Conservation (phyloP, 1,140 invertebrate species). For the Meteorus sp. region DNA sequence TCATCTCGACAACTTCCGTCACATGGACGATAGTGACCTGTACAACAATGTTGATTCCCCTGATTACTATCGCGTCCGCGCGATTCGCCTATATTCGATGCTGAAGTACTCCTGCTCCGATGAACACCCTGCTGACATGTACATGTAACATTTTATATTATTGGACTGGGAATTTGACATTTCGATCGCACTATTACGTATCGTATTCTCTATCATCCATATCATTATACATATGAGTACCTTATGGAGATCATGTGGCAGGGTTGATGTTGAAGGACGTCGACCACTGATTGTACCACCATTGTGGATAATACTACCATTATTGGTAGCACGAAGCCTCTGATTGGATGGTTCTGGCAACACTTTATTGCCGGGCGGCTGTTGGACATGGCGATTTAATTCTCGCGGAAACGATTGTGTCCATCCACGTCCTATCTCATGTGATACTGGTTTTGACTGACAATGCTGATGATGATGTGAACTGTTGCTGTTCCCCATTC, state of each 20-base stretch:
- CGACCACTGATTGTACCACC: constrained; percentile 76
- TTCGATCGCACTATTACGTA: no score
- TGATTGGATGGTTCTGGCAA: constrained; percentile 66
- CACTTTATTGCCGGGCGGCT: constrained; percentile 63
- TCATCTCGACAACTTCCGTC: constrained; percentile 33
- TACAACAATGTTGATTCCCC: constrained; percentile 33
- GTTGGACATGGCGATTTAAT: constrained; percentile 40
- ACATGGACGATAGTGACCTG: constrained; percentile 33
- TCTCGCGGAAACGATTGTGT: constrained; percentile 57
- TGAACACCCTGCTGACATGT: constrained; percentile 35
- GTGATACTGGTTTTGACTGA: constrained; percentile 25
- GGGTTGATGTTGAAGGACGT: constrained; percentile 44
- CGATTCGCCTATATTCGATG: constrained; percentile 35
- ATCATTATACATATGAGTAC: constrained; percentile 32
- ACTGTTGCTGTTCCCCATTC: constrained; percentile 47
- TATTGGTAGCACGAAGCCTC: constrained; percentile 72
- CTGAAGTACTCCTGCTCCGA: constrained; percentile 40
- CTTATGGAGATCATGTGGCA: constrained; percentile 47
- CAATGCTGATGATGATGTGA: constrained; percentile 35
- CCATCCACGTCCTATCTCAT: constrained; percentile 49
- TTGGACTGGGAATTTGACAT: no score
- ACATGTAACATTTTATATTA: background rate
- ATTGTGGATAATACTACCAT: constrained; percentile 76
- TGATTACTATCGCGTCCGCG: constrained; percentile 29
- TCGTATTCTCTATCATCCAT: no score